Conservation (phyloP, 2,888 invertebrate genomes). For the Caenorhabditis japonica region DNA sequence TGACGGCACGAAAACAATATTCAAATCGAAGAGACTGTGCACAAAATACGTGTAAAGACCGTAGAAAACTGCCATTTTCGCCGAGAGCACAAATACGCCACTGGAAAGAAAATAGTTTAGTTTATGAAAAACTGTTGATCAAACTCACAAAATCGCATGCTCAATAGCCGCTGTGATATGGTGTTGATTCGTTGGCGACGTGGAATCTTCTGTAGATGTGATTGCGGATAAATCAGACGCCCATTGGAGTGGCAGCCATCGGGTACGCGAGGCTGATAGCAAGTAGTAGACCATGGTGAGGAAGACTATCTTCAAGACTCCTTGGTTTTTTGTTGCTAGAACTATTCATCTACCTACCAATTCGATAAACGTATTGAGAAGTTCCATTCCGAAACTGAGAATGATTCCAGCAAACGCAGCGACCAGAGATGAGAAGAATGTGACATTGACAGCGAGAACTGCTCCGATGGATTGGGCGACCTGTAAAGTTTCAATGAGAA, state of each 20-base stretch:
- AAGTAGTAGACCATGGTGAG: slow-evolving; percentile 96
- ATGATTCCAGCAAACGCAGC: slow-evolving; percentile 70
- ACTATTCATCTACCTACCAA: no score
- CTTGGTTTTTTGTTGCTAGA: not conserved
- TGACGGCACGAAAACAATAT: slow-evolving; percentile 87
- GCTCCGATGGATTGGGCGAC: slow-evolving; percentile 73
- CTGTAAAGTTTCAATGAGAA: slow-evolving; percentile 55
- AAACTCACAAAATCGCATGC: slow-evolving; percentile 80
- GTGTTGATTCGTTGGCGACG: slow-evolving; percentile 30
- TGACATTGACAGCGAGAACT: slow-evolving; percentile 70
- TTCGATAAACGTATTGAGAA: slow-evolving; percentile 75
- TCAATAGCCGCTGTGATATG: slow-evolving; percentile 79
- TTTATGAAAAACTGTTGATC: no score
- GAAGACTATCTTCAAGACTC: slow-evolving; percentile 87
- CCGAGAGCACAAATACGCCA: slow-evolving; percentile 93
- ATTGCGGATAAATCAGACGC: slow-evolving; percentile 55
- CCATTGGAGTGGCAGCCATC: slow-evolving; percentile 89
- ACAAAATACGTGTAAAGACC: slow-evolving; percentile 98
- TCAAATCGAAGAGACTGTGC: slow-evolving; percentile 91
- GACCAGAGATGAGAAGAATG: slow-evolving; percentile 69
- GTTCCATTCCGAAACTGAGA: slow-evolving; percentile 76
- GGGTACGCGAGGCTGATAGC: slow-evolving; percentile 86
- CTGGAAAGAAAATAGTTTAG: slow-evolving; percentile 79
- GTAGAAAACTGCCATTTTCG: slow-evolving; percentile 96
- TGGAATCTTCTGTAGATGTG: slow-evolving; percentile 11